Evolutionary conservation across 2,113 vertebrate genomes (phyloP), one percentile per base, ranked within the genome.

Genomic region (Capra hircus): DNA sequence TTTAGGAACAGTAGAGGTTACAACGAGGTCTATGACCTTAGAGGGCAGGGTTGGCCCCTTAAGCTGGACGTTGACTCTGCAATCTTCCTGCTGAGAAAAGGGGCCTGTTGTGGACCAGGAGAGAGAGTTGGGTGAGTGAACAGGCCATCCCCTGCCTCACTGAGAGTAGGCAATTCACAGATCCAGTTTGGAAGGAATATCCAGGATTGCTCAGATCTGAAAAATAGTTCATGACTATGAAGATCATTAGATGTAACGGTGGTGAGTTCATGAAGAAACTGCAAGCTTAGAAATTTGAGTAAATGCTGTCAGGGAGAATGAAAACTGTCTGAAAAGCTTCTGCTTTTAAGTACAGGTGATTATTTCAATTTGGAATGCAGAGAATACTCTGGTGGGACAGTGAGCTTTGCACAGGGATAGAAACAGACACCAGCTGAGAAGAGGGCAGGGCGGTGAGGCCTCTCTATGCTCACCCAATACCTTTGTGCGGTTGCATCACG

Each of bases 401-500:
- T 25, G 15, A 28, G 28, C 6, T 86, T 84, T 81, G 23, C 28
- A 2, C 8, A n/a, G 5, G 17, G 25, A n/a, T 52, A 10, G 33
- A 98, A 98, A 80, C 64, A 92, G 4, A 94, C 7, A 71, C 88
- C 13, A 71, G 28, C 14, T 25, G 55, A 59, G 78, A 48, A 80
- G 33, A 55, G 4, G 1, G 23, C 17, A 45, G 16, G 2, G 14
- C 10, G 55, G 36, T 19, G 4, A 40, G 50, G 33, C 3, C 57
- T 7, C 6, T 53, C 4, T 2, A 25, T 12, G 36, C 16, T 53
- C 40, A 78, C 50, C n/a, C n/a, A 64, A 8, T 21, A 50, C 19
- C 52, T 53, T 40, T 5, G 7, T 27, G 28, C 15, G 2, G 2
- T 7, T 12, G 1, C 7, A 9, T 40, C 53, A 4, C 5, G 13